A percentile compares a stretch with the other conserved stretches of the same genome.
phyloP scores from a whole-genome alignment of 2,888 invertebrate species.

The Synergus itoensis region DNA sequence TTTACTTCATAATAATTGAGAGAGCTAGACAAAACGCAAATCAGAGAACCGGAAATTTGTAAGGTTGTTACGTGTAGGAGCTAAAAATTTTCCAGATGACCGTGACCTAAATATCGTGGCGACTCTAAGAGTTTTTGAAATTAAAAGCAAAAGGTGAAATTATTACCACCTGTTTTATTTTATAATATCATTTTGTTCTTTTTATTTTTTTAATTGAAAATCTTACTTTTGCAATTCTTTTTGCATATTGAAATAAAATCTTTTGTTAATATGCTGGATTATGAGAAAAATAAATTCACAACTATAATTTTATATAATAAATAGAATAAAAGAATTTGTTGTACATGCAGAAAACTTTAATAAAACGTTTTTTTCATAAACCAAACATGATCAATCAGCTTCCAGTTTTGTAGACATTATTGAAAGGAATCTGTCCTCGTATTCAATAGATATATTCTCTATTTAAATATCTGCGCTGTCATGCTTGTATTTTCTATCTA shows the following conservation, averaged over 20 bases:
- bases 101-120: constrained; percentile 58
- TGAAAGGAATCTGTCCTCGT: constrained; percentile 10
- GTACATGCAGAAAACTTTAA: constrained; percentile 1
- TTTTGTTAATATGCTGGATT: not conserved
- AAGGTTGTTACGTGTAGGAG: not conserved
- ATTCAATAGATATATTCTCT: constrained; percentile 10
- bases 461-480: constrained; percentile 28
- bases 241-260: not conserved
- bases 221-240: not conserved
- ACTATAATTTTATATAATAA: not conserved
- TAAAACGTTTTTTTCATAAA: not conserved
- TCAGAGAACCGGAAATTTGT: constrained; percentile 37
- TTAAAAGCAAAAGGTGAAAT: constrained; percentile 52
- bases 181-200: constrained; percentile 32
- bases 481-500: constrained; percentile 17
- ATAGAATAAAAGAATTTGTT: not conserved
- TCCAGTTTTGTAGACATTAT: not conserved
- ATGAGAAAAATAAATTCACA: not conserved
- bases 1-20: constrained; percentile 42
- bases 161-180: constrained; percentile 38
- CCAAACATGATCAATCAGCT: not conserved
- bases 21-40: not conserved
- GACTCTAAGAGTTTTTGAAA: constrained; percentile 54
- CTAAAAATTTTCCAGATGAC: constrained; percentile 49
- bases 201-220: too few species aligned